Conservation (phyloP, 1,140 invertebrate genomes). For the Pachypeltis micranthus region DNA sequence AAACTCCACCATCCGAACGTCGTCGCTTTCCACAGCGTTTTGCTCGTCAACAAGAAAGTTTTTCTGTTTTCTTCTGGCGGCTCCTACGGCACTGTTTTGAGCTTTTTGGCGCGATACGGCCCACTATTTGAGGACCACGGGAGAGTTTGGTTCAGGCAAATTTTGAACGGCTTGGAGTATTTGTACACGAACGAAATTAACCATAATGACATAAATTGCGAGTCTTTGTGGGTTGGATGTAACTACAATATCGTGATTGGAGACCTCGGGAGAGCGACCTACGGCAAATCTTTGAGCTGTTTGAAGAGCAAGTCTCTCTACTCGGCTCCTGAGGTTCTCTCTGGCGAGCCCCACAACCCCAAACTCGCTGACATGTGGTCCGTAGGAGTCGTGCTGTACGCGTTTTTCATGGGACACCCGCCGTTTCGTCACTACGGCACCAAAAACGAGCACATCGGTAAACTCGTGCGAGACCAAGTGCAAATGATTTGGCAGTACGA, state of each 20-base stretch:
- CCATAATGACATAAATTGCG: neutral
- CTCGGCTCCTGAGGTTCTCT: constrained; percentile 54
- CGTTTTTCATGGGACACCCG: constrained; percentile 23
- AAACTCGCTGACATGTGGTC: constrained; percentile 56
- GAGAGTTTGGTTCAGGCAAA: neutral
- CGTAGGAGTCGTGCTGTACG: constrained; percentile 52
- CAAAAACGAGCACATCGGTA: neutral
- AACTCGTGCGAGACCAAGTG: neutral
- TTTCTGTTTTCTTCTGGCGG: neutral
- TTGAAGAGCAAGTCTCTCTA: constrained; percentile 33
- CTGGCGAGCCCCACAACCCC: constrained; percentile 48
- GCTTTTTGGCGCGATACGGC: neutral
- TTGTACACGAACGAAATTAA: neutral
- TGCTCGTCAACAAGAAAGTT: neutral
- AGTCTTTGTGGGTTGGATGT: neutral
- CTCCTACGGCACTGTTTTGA: neutral
- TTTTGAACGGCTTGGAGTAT: neutral
- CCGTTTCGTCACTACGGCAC: neutral
- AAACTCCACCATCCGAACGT: neutral
- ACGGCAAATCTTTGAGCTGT: neutral
- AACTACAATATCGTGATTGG: neutral
- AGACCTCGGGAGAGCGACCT: neutral
- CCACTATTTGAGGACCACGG: neutral
- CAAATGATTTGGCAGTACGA: neutral
- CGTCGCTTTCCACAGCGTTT: neutral